Base-by-base conservation (phyloP, 2,888 invertebrate species). In the Cerastoderma edule region DNA sequence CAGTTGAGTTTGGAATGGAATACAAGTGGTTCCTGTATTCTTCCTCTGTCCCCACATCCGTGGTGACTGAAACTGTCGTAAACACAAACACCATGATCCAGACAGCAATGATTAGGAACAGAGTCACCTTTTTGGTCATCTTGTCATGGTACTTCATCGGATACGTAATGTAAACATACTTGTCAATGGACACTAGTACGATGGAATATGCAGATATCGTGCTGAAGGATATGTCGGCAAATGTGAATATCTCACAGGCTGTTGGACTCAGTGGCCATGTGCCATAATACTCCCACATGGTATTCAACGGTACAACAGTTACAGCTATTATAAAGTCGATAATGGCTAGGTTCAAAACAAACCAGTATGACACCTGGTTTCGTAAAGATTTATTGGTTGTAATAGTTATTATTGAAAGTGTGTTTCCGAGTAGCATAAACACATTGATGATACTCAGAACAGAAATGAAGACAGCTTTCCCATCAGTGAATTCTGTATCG, bases 141-240 rank as follows among this genome's bases (percentile, higher is more conserved):
- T 71, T 80, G 13, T 70, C 68, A 50, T 83, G 78, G 53, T 87
- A 85, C 27, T 80, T 76, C 32, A 87, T 77, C 6, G 87, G 80
- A 53, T 85, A 80, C 27, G 85, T 83, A 56, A 87, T 85, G 64
- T 78, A 84, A 10, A 87, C 44, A 60, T 80, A 87, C 54, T 87
- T 87, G 65, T 87, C 87, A 32, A 87, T 57, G 8, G 87, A 85
- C 46, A 87, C 77, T 10, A 85, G 67, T n/a, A 85, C 79, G 0
- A 84, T 80, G 64, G 83, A 82, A 70, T 87, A 85, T 8, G 82
- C 81, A 13, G 87, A 85, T 24, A 87, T 78, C 50, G 78, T 79
- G 44, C 85, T 85, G 57, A 87, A 85, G 3, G 75, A 67, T 10
- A 83, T 75, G 44, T 87, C 87, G 0, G 81, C 67, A 54, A 83